phyloP scores from a whole-genome alignment of 2,113 vertebrate species.

The Columbina picui region DNA sequence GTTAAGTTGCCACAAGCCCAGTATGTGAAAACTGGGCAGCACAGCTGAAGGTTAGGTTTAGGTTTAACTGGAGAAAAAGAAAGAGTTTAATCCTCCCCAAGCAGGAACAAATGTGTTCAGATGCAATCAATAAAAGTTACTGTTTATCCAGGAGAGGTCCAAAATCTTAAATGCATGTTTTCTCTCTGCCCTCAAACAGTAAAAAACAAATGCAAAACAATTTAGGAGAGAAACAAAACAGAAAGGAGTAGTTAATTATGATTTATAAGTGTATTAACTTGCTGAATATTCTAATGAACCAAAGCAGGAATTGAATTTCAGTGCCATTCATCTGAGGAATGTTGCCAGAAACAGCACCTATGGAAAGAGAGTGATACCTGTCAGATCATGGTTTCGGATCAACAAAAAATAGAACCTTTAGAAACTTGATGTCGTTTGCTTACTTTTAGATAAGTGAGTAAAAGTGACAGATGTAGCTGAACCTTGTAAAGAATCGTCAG shows the following conservation, averaged over 20 bases:
- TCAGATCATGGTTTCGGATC: background rate
- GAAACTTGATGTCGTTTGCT: slow-evolving; percentile 35
- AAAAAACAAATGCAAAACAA: slow-evolving; percentile 48
- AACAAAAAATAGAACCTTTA: slow-evolving; percentile 41
- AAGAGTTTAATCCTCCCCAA: background rate
- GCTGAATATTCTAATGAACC: slow-evolving; percentile 66
- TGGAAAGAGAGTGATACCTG: background rate
- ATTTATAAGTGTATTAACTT: slow-evolving; percentile 71
- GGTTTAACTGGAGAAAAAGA: background rate
- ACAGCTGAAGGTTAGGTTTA: background rate
- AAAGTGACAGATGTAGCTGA: background rate
- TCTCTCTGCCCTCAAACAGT: background rate
- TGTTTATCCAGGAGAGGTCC: background rate
- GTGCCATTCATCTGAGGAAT: slow-evolving; percentile 2
- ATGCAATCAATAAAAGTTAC: background rate
- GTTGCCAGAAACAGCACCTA: slow-evolving; percentile 20
- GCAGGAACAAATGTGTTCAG: background rate
- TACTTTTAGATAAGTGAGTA: background rate
- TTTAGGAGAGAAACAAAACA: slow-evolving; percentile 51
- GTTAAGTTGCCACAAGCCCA: background rate
- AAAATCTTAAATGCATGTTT: background rate
- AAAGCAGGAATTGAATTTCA: slow-evolving; percentile 68
- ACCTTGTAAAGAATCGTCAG: background rate
- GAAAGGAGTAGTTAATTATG: slow-evolving; percentile 66
- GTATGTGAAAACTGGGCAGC: background rate